phyloP scores from a whole-genome alignment of 2,888 invertebrate species.

The Stomorhina lunata region DNA sequence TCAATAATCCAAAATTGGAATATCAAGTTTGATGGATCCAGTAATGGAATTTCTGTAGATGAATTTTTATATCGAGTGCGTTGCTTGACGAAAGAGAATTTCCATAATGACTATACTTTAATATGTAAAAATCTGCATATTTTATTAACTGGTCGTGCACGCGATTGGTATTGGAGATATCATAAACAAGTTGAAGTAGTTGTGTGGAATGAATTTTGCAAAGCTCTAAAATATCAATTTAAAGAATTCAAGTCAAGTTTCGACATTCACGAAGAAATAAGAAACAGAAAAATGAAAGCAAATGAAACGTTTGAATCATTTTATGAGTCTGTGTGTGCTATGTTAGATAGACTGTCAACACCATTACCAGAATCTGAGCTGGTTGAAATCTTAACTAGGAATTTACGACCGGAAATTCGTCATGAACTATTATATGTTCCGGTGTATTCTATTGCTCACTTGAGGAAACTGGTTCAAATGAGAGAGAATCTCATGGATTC shows the following conservation, averaged over 20 bases:
- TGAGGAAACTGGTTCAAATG: conserved; percentile 34
- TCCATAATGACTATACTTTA: too few species aligned
- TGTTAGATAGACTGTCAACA: neutral
- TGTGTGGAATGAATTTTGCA: too few species aligned
- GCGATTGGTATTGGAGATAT: conserved; percentile 49
- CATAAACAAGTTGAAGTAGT: too few species aligned
- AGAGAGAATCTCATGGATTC: too few species aligned
- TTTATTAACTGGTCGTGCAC: conserved; percentile 26
- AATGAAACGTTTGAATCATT: conserved; percentile 35
- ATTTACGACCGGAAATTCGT: conserved; percentile 33
- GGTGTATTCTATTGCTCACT: conserved; percentile 45
- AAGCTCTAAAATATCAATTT: too few species aligned
- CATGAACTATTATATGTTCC: conserved; percentile 45
- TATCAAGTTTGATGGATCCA: too few species aligned
- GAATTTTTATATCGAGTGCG: too few species aligned
- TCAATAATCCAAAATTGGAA: too few species aligned
- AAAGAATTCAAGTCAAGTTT: conserved; percentile 38
- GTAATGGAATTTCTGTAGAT: too few species aligned
- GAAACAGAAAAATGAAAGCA: conserved; percentile 35
- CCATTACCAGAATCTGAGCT: conserved; percentile 38
- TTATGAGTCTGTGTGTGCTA: conserved; percentile 13
- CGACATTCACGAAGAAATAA: conserved; percentile 41
- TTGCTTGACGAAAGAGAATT: too few species aligned
- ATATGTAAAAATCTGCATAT: neutral
- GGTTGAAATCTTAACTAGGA: conserved; percentile 43